phyloP scores from a whole-genome alignment of 2,888 invertebrate species.

The Miltochrista miniata region DNA sequence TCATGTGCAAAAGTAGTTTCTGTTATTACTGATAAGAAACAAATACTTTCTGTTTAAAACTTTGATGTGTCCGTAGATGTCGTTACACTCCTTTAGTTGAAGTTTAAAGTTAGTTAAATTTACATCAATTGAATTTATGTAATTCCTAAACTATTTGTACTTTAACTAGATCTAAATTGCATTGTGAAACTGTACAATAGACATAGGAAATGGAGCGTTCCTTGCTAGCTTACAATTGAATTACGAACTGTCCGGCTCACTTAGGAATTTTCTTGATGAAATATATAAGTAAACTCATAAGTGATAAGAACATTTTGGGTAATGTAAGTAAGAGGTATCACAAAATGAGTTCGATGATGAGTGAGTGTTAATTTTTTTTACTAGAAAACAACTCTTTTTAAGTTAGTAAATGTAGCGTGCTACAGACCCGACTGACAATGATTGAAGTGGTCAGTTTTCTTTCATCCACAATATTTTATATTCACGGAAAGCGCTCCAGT shows the following conservation, averaged over 20 bases:
- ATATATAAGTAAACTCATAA: slow-evolving; percentile 77
- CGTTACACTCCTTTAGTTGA: slow-evolving; percentile 76
- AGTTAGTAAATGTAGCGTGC: slow-evolving; percentile 80
- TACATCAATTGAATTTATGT: slow-evolving; percentile 76
- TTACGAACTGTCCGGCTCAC: slow-evolving; percentile 60
- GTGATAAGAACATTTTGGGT: slow-evolving; percentile 80
- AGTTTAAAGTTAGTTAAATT: slow-evolving; percentile 79
- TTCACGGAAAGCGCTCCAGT: slow-evolving; percentile 73
- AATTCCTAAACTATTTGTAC: slow-evolving; percentile 81
- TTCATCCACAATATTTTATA: slow-evolving; percentile 82
- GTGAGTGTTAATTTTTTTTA: slow-evolving; percentile 80
- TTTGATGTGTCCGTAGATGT: slow-evolving; percentile 79
- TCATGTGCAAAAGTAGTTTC: slow-evolving; percentile 73
- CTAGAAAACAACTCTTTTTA: slow-evolving; percentile 71
- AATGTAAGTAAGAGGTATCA: slow-evolving; percentile 78
- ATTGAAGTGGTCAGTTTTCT: slow-evolving; percentile 79
- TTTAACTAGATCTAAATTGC: slow-evolving; percentile 82
- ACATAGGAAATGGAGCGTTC: slow-evolving; percentile 80
- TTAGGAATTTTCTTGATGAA: slow-evolving; percentile 73
- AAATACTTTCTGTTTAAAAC: slow-evolving; percentile 67
- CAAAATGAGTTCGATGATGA: slow-evolving; percentile 79
- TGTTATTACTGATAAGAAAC: slow-evolving; percentile 72
- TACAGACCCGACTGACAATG: slow-evolving; percentile 76
- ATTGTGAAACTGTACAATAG: slow-evolving; percentile 81
- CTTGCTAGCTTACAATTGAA: slow-evolving; percentile 73